Percentiles rank a stretch among this genome's conserved stretches.
phyloP scores from a whole-genome alignment of 2,113 vertebrate genomes.

The Podarcis raffonei region DNA sequence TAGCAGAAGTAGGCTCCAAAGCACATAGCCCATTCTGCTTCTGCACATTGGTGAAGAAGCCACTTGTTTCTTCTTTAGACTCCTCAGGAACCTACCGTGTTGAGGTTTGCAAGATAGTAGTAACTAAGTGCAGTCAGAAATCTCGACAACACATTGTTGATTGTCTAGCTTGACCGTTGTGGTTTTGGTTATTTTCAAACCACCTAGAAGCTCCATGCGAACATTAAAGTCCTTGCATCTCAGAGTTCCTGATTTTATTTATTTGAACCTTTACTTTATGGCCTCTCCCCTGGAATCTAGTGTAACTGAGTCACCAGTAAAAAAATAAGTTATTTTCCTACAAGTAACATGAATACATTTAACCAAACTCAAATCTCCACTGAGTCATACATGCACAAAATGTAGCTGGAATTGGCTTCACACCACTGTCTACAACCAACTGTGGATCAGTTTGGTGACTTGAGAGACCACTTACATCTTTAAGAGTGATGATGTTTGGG shows the following conservation, averaged over 20 bases:
- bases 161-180: too few relatives aligned
- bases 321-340: neutral
- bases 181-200: too few relatives aligned
- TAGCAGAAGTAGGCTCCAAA: too few relatives aligned
- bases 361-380: too few relatives aligned
- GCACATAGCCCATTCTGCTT: too few relatives aligned
- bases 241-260: neutral
- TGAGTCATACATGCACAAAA: neutral
- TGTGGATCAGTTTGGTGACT: neutral
- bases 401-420: neutral
- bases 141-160: too few relatives aligned
- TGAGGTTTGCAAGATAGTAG: too few relatives aligned
- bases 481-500: slow-evolving; percentile 92
- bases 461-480: slow-evolving; percentile 85
- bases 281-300: neutral
- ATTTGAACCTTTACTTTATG: neutral
- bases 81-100: too few relatives aligned
- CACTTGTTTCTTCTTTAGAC: too few relatives aligned
- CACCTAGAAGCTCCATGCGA: neutral
- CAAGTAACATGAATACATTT: neutral
- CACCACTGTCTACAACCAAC: neutral
- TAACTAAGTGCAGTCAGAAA: too few relatives aligned
- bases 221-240: neutral
- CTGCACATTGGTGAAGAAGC: too few relatives aligned
- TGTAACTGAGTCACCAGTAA: neutral